Evolutionary conservation across 2,888 invertebrate genomes (phyloP).

Genomic region (Hofmannophila pseudospretella): DNA sequence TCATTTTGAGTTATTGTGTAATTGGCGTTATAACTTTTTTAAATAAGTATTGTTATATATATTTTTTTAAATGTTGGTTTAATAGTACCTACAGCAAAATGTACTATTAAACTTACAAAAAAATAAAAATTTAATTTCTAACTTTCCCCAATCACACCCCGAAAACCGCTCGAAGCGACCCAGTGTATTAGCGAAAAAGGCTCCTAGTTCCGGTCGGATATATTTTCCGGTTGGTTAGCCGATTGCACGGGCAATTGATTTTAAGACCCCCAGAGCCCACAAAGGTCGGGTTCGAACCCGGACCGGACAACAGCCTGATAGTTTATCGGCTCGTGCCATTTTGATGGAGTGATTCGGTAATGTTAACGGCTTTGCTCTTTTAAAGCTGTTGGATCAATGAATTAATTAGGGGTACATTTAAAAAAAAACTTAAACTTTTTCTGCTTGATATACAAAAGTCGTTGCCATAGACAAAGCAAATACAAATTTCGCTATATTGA

Average conservation of each 20-base stretch:
- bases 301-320: constrained; percentile 53
- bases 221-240: constrained; percentile 75
- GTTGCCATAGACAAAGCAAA: too few relatives aligned
- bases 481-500: too few relatives aligned
- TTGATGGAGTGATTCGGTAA: constrained; percentile 54
- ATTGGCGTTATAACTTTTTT: too few relatives aligned
- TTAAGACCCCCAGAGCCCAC: constrained; percentile 41
- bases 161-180: constrained; percentile 21
- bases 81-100: too few relatives aligned
- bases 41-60: too few relatives aligned
- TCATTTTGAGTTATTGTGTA: too few relatives aligned
- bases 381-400: too few relatives aligned
- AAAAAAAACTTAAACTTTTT: too few relatives aligned
- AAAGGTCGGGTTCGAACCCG: constrained; percentile 52
- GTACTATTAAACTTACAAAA: too few relatives aligned
- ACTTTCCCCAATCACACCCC: neutral
- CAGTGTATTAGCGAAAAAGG: constrained; percentile 57
- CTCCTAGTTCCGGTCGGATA: constrained; percentile 55
- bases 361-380: constrained; percentile 40
- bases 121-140: neutral
- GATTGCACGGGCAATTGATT: constrained; percentile 76
- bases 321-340: constrained; percentile 39
- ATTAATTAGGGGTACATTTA: too few relatives aligned
- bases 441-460: too few relatives aligned
- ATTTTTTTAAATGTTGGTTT: too few relatives aligned